Evolutionary conservation across 2,113 vertebrate species (phyloP), one percentile per base, ranked within the genome.

Genomic region (Ovis aries): DNA sequence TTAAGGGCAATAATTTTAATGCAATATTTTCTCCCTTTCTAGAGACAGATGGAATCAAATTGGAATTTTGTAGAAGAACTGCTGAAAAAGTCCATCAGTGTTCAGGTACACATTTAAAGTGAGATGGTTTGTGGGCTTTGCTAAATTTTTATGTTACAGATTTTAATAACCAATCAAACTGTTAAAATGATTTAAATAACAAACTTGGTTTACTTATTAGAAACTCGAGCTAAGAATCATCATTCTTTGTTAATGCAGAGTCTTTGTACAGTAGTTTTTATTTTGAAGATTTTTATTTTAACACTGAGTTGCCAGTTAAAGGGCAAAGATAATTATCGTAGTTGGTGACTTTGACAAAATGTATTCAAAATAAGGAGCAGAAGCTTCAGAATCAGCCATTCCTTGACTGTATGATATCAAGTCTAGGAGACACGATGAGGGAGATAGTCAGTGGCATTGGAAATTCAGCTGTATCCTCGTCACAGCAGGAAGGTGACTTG

Each of bases 41-140:
- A 99, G 99, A 99, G 99, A 97, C 97, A 96, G 97, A 98, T 99
- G 87, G 98, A 99, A 78, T 99, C 99, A 95, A 99, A 99, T 93
- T 99, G 99, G 99, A 99, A 97, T 90, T 99, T 99, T 98, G 99
- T 99, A 88, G 99, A 99, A 97, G 99, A 99, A 96, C 98, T 99
- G 88, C 98, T 99, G 52, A 99, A 99, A 97, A 99, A 99, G 89
- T 99, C 99, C 36, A 98, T 99, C 94, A 98, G 96, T 98, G 95
- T 98, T 84, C 99, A 99, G 99, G 99, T 99, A 98, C 98, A 98
- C 93, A 86, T 89, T 64, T 95, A 83, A 95, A 96, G 77, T 74
- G 94, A 78, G 7, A 94, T 25, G 11, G 1, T 90, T 81, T 92
- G 11, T 96, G 36, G 31, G 59, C 33, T 77, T 94, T 52, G 23